These are phyloP conservation scores for Drosophila funebris DNA, from an alignment of 1,140 invertebrate genomes.

Conservation along the genomic window DNA sequence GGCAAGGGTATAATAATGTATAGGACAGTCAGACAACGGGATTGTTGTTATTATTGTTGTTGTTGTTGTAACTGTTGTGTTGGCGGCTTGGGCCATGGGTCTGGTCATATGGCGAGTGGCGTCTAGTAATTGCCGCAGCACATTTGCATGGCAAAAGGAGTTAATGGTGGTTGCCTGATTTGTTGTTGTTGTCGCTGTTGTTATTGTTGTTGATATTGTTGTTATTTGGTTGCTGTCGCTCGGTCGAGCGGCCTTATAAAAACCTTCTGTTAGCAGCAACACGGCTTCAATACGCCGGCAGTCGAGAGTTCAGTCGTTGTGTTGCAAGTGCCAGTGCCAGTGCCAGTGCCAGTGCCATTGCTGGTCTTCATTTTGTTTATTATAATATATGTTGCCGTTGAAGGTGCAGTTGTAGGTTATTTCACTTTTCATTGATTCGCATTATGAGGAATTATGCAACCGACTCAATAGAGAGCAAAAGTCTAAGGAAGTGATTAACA, in stretches of 20 bases:
- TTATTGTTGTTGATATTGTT: conserved; percentile 40
- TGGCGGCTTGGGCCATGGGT: not conserved
- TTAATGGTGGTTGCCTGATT: conserved; percentile 78
- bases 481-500: not conserved
- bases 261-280: conserved; percentile 56
- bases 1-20: conserved; percentile 49
- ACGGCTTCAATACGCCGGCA: conserved; percentile 75
- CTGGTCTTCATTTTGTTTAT: conserved; percentile 40
- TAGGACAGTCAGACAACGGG: conserved; percentile 66
- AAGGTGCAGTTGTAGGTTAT: not conserved
- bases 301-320: conserved; percentile 62
- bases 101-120: conserved; percentile 23
- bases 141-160: conserved; percentile 80
- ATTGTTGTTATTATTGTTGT: conserved; percentile 28
- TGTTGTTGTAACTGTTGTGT: conserved; percentile 24
- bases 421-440: not conserved
- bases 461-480: not conserved
- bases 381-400: conserved; percentile 20
- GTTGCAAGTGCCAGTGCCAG: conserved; percentile 44
- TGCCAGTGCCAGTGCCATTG: conserved; percentile 42
- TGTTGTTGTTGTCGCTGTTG: conserved; percentile 49
- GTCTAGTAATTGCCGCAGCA: conserved; percentile 69
- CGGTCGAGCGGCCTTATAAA: conserved; percentile 66
- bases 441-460: conserved; percentile 40
- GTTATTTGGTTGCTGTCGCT: conserved; percentile 59